Evolutionary conservation across 2,113 vertebrate genomes (phyloP), one percentile per base, ranked within the genome.

Genomic region (Gambusia affinis): DNA sequence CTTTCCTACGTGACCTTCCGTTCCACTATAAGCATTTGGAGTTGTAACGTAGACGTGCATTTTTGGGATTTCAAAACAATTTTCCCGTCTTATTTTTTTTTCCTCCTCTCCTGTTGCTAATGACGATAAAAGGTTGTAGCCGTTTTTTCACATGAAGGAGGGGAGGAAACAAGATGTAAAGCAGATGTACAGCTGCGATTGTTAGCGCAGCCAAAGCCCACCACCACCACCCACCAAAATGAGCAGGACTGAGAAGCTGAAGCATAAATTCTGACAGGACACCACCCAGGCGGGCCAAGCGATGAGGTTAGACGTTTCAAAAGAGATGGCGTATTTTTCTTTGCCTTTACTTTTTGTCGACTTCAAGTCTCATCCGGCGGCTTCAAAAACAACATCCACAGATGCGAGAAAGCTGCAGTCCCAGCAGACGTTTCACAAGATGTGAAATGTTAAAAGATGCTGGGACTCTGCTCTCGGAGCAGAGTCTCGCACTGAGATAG

Each of bases 141-240:
- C 74, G 69, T 75, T 57, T 30, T 75, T 78, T 80, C 28, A n/a
- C 35, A 60, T 6, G 73, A 3, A 2, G 37, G 37, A 35, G 10
- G 35, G 35, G 0, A 11, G 35, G 35, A 3, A 11, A 31, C 78
- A 51, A 76, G 70, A 89, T 74, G 17, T 42, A 39, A 80, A 81
- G 70, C 84, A 87, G 87, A 88, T 90, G 85, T 85, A 79, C 72
- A 65, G 63, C 74, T 54, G 44, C 24, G 37, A 66, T 70, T 67
- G 69, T 24, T 15, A 80, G 15, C 57, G 19, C 60, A 64, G 73
- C 73, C 70, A 72, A 60, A 27, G 27, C 57, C 30, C 28, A 17
- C 24, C 57, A 31, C 27, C 35, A 12, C 35, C 8, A 10, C 35
- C 35, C 61, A 42, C 24, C 4, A 10, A 60, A 24, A 66, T 15